Evolutionary conservation across 2,113 vertebrate species (phyloP).

Genomic region (Toxostoma redivivum): DNA sequence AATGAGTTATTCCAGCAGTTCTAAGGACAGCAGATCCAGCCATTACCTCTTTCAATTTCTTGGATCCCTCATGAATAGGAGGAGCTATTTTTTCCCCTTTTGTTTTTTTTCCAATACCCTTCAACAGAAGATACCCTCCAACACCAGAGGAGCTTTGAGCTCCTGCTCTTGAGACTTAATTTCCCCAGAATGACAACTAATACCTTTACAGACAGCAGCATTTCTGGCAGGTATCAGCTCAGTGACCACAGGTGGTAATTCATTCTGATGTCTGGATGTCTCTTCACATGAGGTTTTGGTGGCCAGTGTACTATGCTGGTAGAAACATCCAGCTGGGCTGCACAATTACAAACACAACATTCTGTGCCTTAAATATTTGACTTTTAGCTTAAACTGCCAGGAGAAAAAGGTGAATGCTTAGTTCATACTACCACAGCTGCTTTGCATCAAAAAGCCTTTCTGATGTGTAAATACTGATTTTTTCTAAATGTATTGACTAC

Average conservation of each 20-base stretch:
- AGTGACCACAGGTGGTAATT: neutral
- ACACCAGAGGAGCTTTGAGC: neutral
- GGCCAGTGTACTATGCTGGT: neutral
- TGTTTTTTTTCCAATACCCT: neutral
- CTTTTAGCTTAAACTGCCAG: neutral
- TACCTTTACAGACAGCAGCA: neutral
- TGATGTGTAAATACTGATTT: neutral
- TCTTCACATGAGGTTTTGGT: neutral
- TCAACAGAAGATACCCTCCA: neutral
- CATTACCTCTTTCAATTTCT: neutral
- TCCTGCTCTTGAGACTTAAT: neutral
- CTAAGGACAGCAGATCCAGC: neutral
- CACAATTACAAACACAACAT: neutral
- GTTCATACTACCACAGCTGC: neutral
- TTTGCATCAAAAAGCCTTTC: neutral
- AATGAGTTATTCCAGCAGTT: neutral
- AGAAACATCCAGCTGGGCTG: neutral
- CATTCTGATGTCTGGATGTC: neutral
- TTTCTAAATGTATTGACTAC: neutral
- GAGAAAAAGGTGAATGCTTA: neutral
- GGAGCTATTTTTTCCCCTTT: accelerated
- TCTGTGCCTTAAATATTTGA: neutral
- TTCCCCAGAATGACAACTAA: neutral
- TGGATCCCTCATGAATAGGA: neutral
- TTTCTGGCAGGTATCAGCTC: neutral